phyloP scores from a whole-genome alignment of 2,888 invertebrate genomes.

The Amphipoea oculea region DNA sequence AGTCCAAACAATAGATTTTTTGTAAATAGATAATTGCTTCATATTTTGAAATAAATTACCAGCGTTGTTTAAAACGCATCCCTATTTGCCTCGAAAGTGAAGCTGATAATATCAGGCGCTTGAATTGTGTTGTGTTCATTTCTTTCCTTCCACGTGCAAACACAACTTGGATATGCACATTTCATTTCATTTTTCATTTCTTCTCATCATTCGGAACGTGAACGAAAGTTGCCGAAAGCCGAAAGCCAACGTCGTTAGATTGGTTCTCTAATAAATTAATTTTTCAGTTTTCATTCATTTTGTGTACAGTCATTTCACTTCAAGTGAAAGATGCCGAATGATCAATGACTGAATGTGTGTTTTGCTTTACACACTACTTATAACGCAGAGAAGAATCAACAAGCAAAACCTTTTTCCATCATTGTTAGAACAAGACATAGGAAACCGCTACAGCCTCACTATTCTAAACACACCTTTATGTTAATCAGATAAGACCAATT shows the following conservation, averaged over 20 bases:
- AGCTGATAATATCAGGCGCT: no score
- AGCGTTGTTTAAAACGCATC: neutral
- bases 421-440: neutral
- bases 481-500: slow-evolving; percentile 67
- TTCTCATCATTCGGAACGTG: neutral
- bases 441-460: slow-evolving; percentile 6
- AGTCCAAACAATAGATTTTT: no score
- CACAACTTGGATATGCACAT: no score
- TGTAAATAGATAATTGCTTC: no score
- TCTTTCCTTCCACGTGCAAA: no score
- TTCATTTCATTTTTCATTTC: neutral
- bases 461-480: slow-evolving; percentile 34
- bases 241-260: neutral
- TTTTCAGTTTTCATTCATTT: neutral
- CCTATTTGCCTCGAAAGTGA: neutral
- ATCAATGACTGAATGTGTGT: neutral
- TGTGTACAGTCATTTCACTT: neutral
- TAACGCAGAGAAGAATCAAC: neutral
- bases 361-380: neutral
- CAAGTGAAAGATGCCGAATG: neutral
- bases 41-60: no score
- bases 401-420: neutral
- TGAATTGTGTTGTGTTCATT: no score
- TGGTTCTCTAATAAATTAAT: neutral
- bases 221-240: neutral